Conservation (phyloP, 1,140 invertebrate genomes). For the Leptoteleia sp. region DNA sequence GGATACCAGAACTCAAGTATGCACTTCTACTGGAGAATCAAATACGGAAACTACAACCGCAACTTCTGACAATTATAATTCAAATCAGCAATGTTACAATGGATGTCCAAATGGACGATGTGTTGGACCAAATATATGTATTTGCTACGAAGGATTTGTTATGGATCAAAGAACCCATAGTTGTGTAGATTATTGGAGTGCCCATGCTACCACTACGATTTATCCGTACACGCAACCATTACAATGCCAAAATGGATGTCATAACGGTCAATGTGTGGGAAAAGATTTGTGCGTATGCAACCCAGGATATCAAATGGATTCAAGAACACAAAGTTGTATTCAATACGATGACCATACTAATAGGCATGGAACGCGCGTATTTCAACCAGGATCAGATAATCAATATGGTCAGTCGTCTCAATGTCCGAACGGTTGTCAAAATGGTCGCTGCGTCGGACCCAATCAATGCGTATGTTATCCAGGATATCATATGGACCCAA, state of each 20-base stretch:
- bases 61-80: no score
- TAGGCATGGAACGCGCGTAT: not conserved
- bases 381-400: constrained; percentile 37
- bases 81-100: constrained; percentile 31
- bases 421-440: constrained; percentile 42
- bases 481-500: constrained; percentile 53
- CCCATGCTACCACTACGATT: no score
- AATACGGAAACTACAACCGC: constrained; percentile 6
- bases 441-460: constrained; percentile 52
- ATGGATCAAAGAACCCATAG: constrained; percentile 40
- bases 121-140: constrained; percentile 63
- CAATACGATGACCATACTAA: constrained; percentile 4
- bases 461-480: constrained; percentile 67
- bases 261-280: constrained; percentile 66
- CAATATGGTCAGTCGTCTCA: constrained; percentile 6
- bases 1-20: constrained; percentile 13
- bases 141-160: constrained; percentile 64
- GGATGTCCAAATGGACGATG: constrained; percentile 63
- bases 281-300: constrained; percentile 70
- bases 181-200: constrained; percentile 27
- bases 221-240: no score
- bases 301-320: constrained; percentile 59
- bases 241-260: no score
- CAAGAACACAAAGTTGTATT: constrained; percentile 24
- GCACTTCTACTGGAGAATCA: not conserved